Conservation (phyloP, 1,140 invertebrate genomes). For the Atta cephalotes region DNA sequence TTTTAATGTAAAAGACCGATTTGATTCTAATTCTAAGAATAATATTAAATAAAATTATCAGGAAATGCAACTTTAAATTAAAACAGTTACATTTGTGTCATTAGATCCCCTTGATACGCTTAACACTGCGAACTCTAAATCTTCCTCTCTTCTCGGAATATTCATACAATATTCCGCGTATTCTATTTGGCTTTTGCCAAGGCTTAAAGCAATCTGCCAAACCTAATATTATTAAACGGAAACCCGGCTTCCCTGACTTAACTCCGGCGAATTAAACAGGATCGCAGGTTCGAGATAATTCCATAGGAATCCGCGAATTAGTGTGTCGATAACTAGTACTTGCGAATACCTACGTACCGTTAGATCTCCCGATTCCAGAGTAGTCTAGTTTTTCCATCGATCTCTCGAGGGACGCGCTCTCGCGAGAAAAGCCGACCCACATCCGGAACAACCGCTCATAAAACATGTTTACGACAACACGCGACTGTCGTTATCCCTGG, state of each 20-base stretch:
- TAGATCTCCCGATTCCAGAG: background rate
- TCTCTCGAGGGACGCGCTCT: conserved; percentile 28
- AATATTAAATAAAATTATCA: background rate
- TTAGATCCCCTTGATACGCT: background rate
- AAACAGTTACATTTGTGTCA: background rate
- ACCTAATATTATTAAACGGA: conserved; percentile 13
- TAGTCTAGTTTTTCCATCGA: conserved; percentile 23
- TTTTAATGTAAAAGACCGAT: background rate
- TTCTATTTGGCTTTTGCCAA: background rate
- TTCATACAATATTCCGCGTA: background rate
- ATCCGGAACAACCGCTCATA: conserved; percentile 24
- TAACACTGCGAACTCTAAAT: background rate
- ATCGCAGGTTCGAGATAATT: background rate
- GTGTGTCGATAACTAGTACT: background rate
- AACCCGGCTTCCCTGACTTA: background rate
- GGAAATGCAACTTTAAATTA: background rate
- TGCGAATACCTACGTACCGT: conserved; percentile 4
- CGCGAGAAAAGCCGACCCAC: conserved; percentile 11
- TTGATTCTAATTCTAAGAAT: background rate
- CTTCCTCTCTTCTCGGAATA: background rate
- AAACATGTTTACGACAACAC: conserved; percentile 65
- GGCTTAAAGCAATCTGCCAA: background rate
- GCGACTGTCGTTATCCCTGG: conserved; percentile 15
- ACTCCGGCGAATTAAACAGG: background rate
- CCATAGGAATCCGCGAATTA: background rate